Evolutionary conservation across 2,888 invertebrate species (phyloP).

Genomic region (Chymomyza caudatula): DNA sequence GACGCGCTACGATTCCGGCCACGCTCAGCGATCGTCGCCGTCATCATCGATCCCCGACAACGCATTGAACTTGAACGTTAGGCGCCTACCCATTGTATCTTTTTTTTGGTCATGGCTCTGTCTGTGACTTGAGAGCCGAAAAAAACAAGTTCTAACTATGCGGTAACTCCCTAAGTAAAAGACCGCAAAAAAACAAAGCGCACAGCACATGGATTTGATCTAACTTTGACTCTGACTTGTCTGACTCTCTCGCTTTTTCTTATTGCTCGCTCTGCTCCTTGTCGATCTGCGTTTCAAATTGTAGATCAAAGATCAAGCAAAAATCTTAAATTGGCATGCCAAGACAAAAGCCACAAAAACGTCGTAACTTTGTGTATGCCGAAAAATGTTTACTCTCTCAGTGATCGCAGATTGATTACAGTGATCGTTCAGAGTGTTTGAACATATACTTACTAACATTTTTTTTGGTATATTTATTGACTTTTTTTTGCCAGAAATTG

Average conservation of each 20-base stretch:
- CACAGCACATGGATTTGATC: slow-evolving; percentile 42
- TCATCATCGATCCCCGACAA: slow-evolving; percentile 38
- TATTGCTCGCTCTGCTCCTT: slow-evolving; percentile 29
- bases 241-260: slow-evolving; percentile 3
- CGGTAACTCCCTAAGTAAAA: slow-evolving; percentile 56
- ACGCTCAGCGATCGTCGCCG: slow-evolving; percentile 16
- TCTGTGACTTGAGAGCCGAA: not conserved
- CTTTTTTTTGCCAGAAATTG: too few relatives aligned
- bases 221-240: slow-evolving; percentile 48
- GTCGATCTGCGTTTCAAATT: slow-evolving; percentile 66
- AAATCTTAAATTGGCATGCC: slow-evolving; percentile 68
- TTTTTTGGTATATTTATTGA: too few relatives aligned
- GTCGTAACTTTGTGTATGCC: not conserved
- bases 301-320: slow-evolving; percentile 71
- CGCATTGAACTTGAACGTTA: slow-evolving; percentile 62
- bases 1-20: slow-evolving; percentile 39
- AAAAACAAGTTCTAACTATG: slow-evolving; percentile 66
- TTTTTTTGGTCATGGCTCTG: not conserved
- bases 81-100: slow-evolving; percentile 67
- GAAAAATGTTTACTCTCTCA: not conserved
- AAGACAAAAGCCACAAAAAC: slow-evolving; percentile 32
- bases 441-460: too few relatives aligned
- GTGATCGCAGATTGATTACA: slow-evolving; percentile 13
- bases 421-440: slow-evolving; percentile 31
- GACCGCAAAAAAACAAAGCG: slow-evolving; percentile 18